Percentiles rank a stretch among this genome's conserved stretches.
Conservation (phyloP, 2,113 vertebrate species). For the Rhegmatorhina hoffmannsi region DNA sequence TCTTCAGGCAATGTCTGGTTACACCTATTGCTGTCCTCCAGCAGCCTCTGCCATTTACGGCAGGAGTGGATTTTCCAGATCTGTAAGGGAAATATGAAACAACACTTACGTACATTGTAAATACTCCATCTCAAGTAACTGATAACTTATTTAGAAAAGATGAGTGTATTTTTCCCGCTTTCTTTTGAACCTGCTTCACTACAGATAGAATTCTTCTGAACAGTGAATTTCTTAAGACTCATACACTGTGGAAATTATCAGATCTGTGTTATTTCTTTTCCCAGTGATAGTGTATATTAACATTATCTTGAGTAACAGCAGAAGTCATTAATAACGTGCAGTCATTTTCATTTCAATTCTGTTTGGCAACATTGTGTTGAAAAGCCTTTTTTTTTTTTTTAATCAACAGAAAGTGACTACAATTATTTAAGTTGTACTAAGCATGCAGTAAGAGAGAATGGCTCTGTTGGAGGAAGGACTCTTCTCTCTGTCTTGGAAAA, state of each 20-base stretch:
- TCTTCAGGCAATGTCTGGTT: neutral
- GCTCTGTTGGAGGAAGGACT: neutral
- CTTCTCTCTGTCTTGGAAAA: slow-evolving; percentile 41
- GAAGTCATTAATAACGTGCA: neutral
- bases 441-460: neutral
- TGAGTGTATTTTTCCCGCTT: neutral
- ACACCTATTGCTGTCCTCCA: neutral
- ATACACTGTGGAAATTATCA: neutral
- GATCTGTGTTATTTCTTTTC: neutral
- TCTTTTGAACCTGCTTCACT: neutral
- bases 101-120: neutral
- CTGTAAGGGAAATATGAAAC: neutral
- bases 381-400: neutral
- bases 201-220: neutral
- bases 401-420: neutral
- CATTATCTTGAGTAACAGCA: neutral
- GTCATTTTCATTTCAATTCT: neutral
- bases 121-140: neutral
- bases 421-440: neutral
- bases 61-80: neutral
- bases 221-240: neutral
- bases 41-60: neutral
- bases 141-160: neutral
- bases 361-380: neutral
- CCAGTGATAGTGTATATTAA: neutral